Percentiles rank a stretch among this genome's conserved stretches.
These are phyloP conservation scores for Lacerta bilineata DNA, from an alignment of 2,797 vertebrate genomes.

Conservation along the genomic window DNA sequence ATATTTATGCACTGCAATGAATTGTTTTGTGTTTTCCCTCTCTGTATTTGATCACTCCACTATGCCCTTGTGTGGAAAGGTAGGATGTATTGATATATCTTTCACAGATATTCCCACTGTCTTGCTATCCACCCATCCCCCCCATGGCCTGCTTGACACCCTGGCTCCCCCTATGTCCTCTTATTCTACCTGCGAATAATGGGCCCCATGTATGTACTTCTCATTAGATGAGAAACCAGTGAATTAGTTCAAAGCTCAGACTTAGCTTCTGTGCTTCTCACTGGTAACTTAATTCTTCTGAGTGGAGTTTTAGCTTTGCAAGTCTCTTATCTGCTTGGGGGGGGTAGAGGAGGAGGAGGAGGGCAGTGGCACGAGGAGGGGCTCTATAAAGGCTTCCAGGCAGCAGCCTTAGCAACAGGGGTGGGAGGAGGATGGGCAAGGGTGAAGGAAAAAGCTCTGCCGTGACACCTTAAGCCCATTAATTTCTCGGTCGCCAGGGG, in stretches of 20 bases:
- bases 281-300: constrained; percentile 33
- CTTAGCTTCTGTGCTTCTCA: constrained; percentile 10
- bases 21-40: background rate
- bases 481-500: constrained; percentile 28
- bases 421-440: background rate
- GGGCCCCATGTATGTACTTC: background rate
- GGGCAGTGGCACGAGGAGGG: constrained; percentile 1
- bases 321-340: constrained; percentile 19
- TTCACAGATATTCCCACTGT: background rate
- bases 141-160: background rate
- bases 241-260: constrained; percentile 19
- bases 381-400: background rate
- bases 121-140: background rate
- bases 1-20: background rate
- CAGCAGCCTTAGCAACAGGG: constrained; percentile 28
- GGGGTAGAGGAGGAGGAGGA: too few relatives aligned
- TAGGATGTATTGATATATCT: background rate
- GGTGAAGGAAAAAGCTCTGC: constrained; percentile 34
- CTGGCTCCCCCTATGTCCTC: background rate
- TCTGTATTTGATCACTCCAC: background rate
- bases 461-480: constrained; percentile 43
- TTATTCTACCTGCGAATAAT: background rate
- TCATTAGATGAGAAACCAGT: background rate
- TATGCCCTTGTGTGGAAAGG: background rate
- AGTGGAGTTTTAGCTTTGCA: constrained; percentile 23